Percentiles rank a stretch among this genome's conserved stretches.
phyloP scores from a whole-genome alignment of 2,113 vertebrate species.

The Saimiri boliviensis region DNA sequence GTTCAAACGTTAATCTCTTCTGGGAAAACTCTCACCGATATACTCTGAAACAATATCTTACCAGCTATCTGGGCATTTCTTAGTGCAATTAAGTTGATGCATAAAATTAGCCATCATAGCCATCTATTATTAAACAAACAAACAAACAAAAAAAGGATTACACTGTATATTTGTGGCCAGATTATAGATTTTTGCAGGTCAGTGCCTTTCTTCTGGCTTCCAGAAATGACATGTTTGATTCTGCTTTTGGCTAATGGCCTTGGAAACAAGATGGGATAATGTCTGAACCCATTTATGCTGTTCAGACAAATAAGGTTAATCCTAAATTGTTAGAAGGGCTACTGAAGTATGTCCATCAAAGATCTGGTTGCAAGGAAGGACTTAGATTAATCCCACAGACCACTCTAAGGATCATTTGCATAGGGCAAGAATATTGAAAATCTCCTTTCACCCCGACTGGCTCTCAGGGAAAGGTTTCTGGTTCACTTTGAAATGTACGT shows the following conservation, averaged over 20 bases:
- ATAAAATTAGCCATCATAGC: background rate
- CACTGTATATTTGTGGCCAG: background rate
- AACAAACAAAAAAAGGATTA: background rate
- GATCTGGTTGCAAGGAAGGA: background rate
- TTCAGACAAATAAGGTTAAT: background rate
- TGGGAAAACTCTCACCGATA: background rate
- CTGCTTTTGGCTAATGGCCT: background rate
- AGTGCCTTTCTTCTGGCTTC: background rate
- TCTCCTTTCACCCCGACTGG: background rate
- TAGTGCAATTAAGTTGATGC: background rate
- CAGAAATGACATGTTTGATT: background rate
- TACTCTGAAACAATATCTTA: background rate
- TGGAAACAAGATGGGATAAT: too few species aligned
- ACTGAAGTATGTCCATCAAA: background rate
- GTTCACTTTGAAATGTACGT: conserved; percentile 35
- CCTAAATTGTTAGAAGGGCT: background rate
- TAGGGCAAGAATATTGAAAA: conserved; percentile 23
- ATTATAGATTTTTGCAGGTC: background rate
- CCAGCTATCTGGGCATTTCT: background rate
- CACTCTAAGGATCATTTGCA: background rate
- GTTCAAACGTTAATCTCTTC: background rate
- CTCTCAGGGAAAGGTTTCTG: background rate
- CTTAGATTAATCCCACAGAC: background rate
- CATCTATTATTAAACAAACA: conserved; percentile 25
- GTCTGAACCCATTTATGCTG: background rate